A percentile compares a stretch with the other conserved stretches of the same genome.
Evolutionary conservation across 23 tunicate species (phyloP).

Genomic region (Trididemnum clinides): DNA sequence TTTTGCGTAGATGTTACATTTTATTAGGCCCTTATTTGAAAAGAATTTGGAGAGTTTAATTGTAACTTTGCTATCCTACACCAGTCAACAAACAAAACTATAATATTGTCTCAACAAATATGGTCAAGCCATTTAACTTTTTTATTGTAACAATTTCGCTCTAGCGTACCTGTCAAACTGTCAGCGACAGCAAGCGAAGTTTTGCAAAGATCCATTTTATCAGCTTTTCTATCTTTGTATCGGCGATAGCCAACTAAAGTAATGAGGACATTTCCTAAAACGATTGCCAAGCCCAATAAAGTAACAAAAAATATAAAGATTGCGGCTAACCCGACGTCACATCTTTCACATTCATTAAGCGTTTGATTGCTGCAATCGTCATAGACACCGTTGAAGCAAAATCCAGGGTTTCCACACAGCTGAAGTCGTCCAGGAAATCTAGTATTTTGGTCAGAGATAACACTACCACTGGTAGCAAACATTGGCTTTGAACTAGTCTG

Average conservation of each 20-base stretch:
- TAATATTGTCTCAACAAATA: background rate
- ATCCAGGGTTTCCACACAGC: conserved; percentile 21
- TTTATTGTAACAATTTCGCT: background rate
- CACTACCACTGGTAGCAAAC: no score
- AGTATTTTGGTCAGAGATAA: no score
- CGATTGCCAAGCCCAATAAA: conserved; percentile 28
- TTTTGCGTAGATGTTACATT: no score
- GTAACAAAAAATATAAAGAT: conserved; percentile 4
- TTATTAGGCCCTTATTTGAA: no score
- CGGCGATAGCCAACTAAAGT: background rate
- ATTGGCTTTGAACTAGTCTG: no score
- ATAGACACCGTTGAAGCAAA: background rate
- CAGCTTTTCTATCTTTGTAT: background rate
- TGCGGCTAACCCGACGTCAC: conserved; percentile 16
- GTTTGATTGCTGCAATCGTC: conserved; percentile 3
- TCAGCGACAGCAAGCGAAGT: conserved; percentile 51
- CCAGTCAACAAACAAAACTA: background rate
- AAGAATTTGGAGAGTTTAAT: no score
- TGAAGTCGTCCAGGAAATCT: no score
- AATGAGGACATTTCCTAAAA: conserved; percentile 26
- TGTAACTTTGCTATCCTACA: no score
- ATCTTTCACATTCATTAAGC: conserved; percentile 1
- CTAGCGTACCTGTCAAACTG: conserved; percentile 16
- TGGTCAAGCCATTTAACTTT: background rate
- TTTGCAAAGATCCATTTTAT: conserved; percentile 41